Percentiles rank a stretch among this genome's conserved stretches.
phyloP scores from a whole-genome alignment of 2,888 invertebrate species.

The Cataglyphis albicans region DNA sequence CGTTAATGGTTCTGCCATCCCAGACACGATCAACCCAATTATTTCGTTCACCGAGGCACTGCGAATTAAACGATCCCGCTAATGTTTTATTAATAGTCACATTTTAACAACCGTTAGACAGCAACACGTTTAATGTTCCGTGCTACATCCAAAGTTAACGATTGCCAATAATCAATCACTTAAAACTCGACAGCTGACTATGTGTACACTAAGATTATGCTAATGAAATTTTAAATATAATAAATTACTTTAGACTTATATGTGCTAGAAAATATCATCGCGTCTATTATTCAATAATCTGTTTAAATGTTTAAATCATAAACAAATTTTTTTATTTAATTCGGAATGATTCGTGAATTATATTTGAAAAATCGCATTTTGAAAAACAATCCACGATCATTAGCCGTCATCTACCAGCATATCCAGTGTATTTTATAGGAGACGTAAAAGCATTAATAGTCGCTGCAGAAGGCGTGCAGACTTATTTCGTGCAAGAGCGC shows the following conservation, averaged over 20 bases:
- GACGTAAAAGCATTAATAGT: slow-evolving; percentile 43
- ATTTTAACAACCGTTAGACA: slow-evolving; percentile 12
- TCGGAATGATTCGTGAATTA: not conserved
- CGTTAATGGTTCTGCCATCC: slow-evolving; percentile 65
- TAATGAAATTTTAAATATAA: not conserved
- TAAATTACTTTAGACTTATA: not conserved
- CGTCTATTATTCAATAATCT: not conserved
- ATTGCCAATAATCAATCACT: slow-evolving; percentile 41
- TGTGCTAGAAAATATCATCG: not conserved
- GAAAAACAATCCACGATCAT: slow-evolving; percentile 42
- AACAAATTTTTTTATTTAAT: slow-evolving; percentile 1
- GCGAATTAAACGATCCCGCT: slow-evolving; percentile 54
- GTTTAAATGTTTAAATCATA: slow-evolving; percentile 2
- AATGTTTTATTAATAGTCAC: slow-evolving; percentile 44
- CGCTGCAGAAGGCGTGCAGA: slow-evolving; percentile 41
- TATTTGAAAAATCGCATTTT: slow-evolving; percentile 36
- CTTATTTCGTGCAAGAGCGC: slow-evolving; percentile 42
- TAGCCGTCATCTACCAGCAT: slow-evolving; percentile 39
- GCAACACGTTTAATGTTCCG: slow-evolving; percentile 3
- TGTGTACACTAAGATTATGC: not conserved
- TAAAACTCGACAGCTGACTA: not conserved
- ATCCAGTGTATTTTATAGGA: slow-evolving; percentile 35
- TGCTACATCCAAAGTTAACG: slow-evolving; percentile 8
- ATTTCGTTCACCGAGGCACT: slow-evolving; percentile 33
- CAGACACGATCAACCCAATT: slow-evolving; percentile 65